phyloP scores from a whole-genome alignment of 2,113 vertebrate genomes.

The Oncorhynchus clarkii region DNA sequence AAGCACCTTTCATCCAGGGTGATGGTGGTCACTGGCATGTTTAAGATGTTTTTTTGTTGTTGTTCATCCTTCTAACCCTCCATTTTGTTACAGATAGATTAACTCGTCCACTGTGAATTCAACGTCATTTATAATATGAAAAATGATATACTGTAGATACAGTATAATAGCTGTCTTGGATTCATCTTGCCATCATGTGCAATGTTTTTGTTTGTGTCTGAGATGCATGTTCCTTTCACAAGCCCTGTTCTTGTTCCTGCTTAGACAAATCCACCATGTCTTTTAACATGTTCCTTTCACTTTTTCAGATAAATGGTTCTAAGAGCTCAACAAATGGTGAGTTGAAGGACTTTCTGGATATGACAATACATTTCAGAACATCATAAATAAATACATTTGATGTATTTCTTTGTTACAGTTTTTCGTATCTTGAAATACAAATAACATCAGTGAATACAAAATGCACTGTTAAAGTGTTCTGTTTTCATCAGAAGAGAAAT shows the following conservation, averaged over 20 bases:
- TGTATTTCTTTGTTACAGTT: too few species aligned
- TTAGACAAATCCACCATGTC: not conserved
- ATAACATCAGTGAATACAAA: too few species aligned
- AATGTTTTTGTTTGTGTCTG: not conserved
- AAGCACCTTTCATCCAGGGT: too few species aligned
- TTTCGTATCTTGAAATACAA: too few species aligned
- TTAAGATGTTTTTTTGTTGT: not conserved
- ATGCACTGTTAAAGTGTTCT: too few species aligned
- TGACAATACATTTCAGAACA: too few species aligned
- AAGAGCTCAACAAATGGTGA: constrained; percentile 36
- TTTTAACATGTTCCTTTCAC: not conserved
- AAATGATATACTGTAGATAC: not conserved
- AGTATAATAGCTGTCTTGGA: too few species aligned
- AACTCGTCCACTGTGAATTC: not conserved
- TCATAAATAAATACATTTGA: too few species aligned
- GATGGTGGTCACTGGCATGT: not conserved
- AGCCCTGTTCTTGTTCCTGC: too few species aligned
- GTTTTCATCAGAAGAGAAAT: too few species aligned
- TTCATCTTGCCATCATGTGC: too few species aligned
- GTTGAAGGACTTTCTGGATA: not conserved
- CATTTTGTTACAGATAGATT: not conserved
- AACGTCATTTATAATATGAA: not conserved
- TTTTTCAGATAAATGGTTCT: constrained; percentile 32
- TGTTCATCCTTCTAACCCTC: not conserved
- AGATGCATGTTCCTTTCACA: too few species aligned